Evolutionary conservation across 2,113 vertebrate genomes (phyloP), one percentile per base, ranked within the genome.

Genomic region (Rhinoderma darwinii): DNA sequence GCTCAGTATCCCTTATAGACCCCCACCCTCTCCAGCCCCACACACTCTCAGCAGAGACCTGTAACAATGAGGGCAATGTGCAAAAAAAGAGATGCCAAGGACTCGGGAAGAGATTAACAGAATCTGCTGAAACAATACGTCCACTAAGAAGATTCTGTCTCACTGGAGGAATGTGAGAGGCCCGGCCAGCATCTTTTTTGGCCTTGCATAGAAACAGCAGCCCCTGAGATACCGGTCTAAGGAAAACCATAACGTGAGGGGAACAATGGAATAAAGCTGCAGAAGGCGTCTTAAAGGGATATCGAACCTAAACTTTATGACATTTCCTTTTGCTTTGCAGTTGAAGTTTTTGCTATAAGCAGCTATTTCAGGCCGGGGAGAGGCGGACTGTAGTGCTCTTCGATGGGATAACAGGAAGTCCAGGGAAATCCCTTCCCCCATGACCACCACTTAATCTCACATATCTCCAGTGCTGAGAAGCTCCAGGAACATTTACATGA

Each of bases 81-180:
- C 78, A 63, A 75, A 79, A 50, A 41, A 43, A 82, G 86, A 75
- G 86, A 87, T 82, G 79, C 68, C 51, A 74, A 74, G 54, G 68
- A 47, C 78, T 82, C 78, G 41, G 86, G n/a, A 51, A 73, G 37
- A 87, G 86, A 87, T 87, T 87, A 87, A 37, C 86, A 61, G 51
- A 82, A 82, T 87, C 79, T 87, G 86, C 86, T 87, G 86, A 87
- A 87, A 87, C 86, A 87, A 87, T 87, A 87, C 74, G 79, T 87
- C 86, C 86, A 87, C 78, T 82, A 87, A 75, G 20, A 74, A 56
- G 86, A 82, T 75, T 72, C 70, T 30, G 86, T 87, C 86, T 82
- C 70, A 87, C 32, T 80, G 61, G 37, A 87, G 79, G 86, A 87
- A 87, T 87, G 86, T 43, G 39, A 75, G 78, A 74, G 79, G 79